Evolutionary conservation across 2,888 invertebrate genomes (phyloP), one percentile per base, ranked within the genome.

Genomic region (Incurvaria masculella): DNA sequence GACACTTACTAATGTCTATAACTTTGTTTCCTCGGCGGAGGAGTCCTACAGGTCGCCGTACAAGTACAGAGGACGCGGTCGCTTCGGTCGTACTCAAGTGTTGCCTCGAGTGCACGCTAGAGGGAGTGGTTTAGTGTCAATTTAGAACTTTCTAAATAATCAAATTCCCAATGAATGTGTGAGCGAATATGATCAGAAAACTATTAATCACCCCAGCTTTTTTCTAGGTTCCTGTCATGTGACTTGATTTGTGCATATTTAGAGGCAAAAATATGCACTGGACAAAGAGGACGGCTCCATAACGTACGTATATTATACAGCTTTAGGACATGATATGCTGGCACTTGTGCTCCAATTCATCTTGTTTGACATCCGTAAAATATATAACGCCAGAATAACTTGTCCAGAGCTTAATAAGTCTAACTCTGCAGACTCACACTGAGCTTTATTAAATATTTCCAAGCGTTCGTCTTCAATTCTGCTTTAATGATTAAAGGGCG

Each of bases 201-300:
- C 70, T 80, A 81, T 80, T 82, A 81, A 81, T 81, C 71, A 74
- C 78, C 78, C 76, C 79, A 82, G 81, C 73, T 75, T 81, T 80
- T 80, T 82, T 81, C 76, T 81, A 82, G 81, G 81, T 80, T 65
- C 68, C 51, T 54, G 52, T 58, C 51, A 55, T 50, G 55, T 51
- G 52, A 54, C 51, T 45, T 51, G 51, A 47, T 46, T 45, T 52
- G 48, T 55, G 53, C 51, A 54, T 54, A 56, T 56, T 54, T 55
- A 53, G 56, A 53, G 49, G 70, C 69, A 65, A 62, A 64, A 65
- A 52, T 50, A 51, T 50, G 63, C 68, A 65, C 62, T 64, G 63
- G 65, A 66, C 65, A 66, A 64, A 61, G 63, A 58, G 62, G 61
- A 56, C 52, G 59, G 50, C 48, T 52, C 47, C 49, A 55, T 57